Evolutionary conservation across 2,888 invertebrate species (phyloP), one percentile per base, ranked within the genome.

Genomic region (Ariolimax columbianus): DNA sequence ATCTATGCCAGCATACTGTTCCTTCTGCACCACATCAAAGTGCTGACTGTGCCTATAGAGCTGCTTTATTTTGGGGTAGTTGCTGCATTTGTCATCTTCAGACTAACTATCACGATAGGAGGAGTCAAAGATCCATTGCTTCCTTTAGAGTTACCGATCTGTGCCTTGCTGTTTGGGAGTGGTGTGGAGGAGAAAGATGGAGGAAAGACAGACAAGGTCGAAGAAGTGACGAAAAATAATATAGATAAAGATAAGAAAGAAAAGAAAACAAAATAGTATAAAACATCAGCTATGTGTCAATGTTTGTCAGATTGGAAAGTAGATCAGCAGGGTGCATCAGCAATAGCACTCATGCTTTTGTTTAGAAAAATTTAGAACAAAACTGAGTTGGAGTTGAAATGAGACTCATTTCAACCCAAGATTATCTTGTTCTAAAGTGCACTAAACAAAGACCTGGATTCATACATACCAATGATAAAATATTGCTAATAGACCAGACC

Each of bases 1-100:
- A 23, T 81, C 47, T 81, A 81, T 38, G 85, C 85, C 1, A 85
- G 85, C 33, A 30, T 75, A 7, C 19, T 75, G n/a, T 85, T 85
- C 33, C 47, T 85, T 43, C 85, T 85, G 3, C 85, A 85, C n/a
- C 80, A 81, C 55, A 26, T 75, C 14, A 38, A 81, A 19, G 26
- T 85, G n/a, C 33, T 85, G n/a, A 30, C n/a, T 26, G 17, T 85
- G 26, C 75, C 80, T 26, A 51, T 81, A n/a, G 79, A 85, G 36
- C 43, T 79, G 26, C 38, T 80, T 14, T 85, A 85, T 33, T 78
- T 72, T 66, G 75, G 75, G 26, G 43, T 85, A 19, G 30, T 85
- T 6, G 80, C 43, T 6, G 43, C 51, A 4, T 85, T 85, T 81
- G 79, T 85, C 11, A 36, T 66, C 9, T 38, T 63, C 33, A 59